Evolutionary conservation across 2,797 vertebrate species (phyloP).

Genomic region (Knipowitschia caucasica): DNA sequence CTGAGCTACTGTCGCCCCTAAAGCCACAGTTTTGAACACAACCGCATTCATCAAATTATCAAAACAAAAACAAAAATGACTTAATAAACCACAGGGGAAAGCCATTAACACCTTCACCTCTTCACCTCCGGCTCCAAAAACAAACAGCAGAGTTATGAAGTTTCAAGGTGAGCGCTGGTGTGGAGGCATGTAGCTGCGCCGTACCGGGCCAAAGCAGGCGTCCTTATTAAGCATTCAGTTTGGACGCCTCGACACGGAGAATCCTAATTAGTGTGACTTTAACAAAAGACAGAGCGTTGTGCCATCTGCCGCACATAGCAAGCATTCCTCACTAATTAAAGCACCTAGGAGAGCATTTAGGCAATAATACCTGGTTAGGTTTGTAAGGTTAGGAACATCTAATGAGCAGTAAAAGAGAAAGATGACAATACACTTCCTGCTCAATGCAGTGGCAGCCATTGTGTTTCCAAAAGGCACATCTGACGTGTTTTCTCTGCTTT

Average conservation of each 20-base stretch:
- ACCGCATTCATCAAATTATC: neutral
- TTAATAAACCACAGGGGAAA: conserved; percentile 7
- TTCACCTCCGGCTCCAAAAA: conserved; percentile 22
- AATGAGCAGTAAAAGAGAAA: conserved; percentile 61
- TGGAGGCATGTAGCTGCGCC: conserved; percentile 76
- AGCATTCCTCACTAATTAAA: conserved; percentile 89
- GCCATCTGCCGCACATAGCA: conserved; percentile 86
- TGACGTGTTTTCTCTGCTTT: conserved; percentile 7
- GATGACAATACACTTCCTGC: conserved; percentile 27
- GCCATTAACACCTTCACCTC: conserved; percentile 18
- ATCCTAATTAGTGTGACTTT: conserved; percentile 94
- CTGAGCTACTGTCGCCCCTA: neutral
- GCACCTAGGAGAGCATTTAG: conserved; percentile 82
- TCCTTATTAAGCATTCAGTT: conserved; percentile 83
- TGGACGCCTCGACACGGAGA: conserved; percentile 81
- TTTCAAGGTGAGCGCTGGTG: conserved; percentile 78
- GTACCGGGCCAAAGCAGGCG: conserved; percentile 77
- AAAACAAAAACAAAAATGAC: conserved; percentile 2
- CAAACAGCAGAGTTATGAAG: conserved; percentile 50
- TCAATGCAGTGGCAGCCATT: conserved; percentile 24
- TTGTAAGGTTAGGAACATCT: conserved; percentile 64
- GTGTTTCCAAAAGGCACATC: conserved; percentile 26
- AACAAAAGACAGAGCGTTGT: conserved; percentile 84
- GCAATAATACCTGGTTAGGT: conserved; percentile 73
- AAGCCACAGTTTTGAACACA: neutral